phyloP scores from a whole-genome alignment of 1,140 invertebrate genomes.

The Drosophila ficusphila region DNA sequence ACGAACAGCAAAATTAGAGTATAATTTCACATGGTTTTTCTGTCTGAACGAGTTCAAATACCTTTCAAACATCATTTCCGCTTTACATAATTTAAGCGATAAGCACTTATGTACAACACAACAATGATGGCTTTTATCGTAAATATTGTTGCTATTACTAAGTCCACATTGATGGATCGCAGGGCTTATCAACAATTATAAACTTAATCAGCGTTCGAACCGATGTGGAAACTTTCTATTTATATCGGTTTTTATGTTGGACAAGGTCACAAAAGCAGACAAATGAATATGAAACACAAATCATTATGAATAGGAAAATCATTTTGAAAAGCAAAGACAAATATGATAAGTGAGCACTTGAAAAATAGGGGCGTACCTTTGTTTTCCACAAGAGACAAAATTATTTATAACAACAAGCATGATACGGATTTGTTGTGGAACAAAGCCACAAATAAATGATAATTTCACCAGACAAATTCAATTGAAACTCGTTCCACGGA shows the following conservation, averaged over 20 bases:
- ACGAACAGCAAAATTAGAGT: neutral
- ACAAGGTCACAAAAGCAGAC: slow-evolving; percentile 27
- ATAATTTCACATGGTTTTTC: neutral
- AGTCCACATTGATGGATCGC: slow-evolving; percentile 24
- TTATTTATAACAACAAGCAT: slow-evolving; percentile 22
- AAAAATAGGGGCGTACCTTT: slow-evolving; percentile 19
- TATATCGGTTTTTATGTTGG: slow-evolving; percentile 19
- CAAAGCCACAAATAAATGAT: neutral
- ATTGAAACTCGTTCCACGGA: slow-evolving; percentile 34
- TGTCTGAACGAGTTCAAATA: slow-evolving; percentile 4
- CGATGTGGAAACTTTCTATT: slow-evolving; percentile 50
- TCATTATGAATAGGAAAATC: neutral
- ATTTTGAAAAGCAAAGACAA: slow-evolving; percentile 5
- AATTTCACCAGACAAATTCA: slow-evolving; percentile 13
- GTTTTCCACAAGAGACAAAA: slow-evolving; percentile 15
- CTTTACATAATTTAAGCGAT: slow-evolving; percentile 18
- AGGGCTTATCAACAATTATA: slow-evolving; percentile 44
- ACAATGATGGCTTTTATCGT: slow-evolving; percentile 14
- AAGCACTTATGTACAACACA: slow-evolving; percentile 11
- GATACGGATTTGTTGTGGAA: slow-evolving; percentile 21
- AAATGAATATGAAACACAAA: neutral
- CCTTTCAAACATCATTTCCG: slow-evolving; percentile 14
- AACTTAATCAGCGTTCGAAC: slow-evolving; percentile 11
- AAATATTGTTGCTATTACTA: neutral
- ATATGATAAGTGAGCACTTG: slow-evolving; percentile 11